Evolutionary conservation across 1,140 invertebrate genomes (phyloP).

Genomic region (Maconellicoccus hirsutus): DNA sequence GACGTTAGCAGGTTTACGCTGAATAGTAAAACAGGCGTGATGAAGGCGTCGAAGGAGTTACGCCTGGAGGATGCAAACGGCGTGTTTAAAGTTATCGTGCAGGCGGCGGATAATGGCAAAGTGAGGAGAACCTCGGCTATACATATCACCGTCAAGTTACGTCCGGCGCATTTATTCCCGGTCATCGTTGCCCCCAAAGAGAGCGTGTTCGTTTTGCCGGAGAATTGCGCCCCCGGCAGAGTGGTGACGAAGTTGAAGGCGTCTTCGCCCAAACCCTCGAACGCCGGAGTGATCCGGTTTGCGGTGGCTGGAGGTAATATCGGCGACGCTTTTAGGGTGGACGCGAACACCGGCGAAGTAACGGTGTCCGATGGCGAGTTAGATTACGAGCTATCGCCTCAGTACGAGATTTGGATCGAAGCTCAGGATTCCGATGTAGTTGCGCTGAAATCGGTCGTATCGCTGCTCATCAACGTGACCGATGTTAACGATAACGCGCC

Average conservation of each 20-base stretch:
- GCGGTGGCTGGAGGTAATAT: slow-evolving; percentile 84
- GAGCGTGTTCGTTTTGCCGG: slow-evolving; percentile 60
- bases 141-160: slow-evolving; percentile 55
- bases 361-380: slow-evolving; percentile 60
- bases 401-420: slow-evolving; percentile 87
- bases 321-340: slow-evolving; percentile 68
- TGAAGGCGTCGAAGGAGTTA: slow-evolving; percentile 51
- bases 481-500: slow-evolving; percentile 88
- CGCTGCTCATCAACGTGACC: slow-evolving; percentile 71
- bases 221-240: slow-evolving; percentile 61
- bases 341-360: slow-evolving; percentile 64
- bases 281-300: slow-evolving; percentile 56
- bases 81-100: slow-evolving; percentile 59
- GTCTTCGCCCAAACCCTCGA: slow-evolving; percentile 57
- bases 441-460: slow-evolving; percentile 58
- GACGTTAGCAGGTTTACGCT: slow-evolving; percentile 65
- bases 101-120: slow-evolving; percentile 55
- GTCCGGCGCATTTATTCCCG: slow-evolving; percentile 60
- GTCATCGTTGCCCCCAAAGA: slow-evolving; percentile 52
- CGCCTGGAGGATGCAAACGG: slow-evolving; percentile 34
- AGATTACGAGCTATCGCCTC: slow-evolving; percentile 73
- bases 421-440: slow-evolving; percentile 73
- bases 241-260: slow-evolving; percentile 57
- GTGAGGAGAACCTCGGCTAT: slow-evolving; percentile 48
- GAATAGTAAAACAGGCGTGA: slow-evolving; percentile 65